phyloP scores from a whole-genome alignment of 2,888 invertebrate genomes.

The Cephus sareptanus region DNA sequence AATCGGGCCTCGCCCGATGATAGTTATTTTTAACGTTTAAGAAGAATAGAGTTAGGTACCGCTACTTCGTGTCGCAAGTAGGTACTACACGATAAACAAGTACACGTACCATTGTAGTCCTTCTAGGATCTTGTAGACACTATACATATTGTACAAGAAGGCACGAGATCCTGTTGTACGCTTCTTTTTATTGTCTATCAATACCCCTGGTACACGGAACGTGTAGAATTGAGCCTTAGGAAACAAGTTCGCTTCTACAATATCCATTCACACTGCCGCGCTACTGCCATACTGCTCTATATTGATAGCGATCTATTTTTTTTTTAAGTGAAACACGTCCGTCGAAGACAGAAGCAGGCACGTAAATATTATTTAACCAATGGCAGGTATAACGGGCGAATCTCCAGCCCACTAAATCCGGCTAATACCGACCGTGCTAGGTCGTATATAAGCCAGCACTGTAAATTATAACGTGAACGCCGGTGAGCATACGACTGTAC shows the following conservation, averaged over 20 bases:
- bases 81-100: neutral
- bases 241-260: neutral
- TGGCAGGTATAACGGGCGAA: neutral
- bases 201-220: neutral
- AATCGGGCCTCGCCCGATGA: neutral
- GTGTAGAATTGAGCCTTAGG: neutral
- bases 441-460: neutral
- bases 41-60: neutral
- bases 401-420: neutral
- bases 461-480: neutral
- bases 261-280: neutral
- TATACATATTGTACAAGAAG: neutral
- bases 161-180: neutral
- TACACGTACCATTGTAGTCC: neutral
- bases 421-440: neutral
- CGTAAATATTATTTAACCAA: constrained; percentile 3
- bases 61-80: neutral
- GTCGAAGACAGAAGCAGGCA: neutral
- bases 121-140: neutral
- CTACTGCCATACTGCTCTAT: constrained; percentile 1
- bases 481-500: neutral
- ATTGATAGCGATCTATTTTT: constrained; percentile 1
- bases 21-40: neutral
- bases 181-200: neutral
- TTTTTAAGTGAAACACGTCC: neutral